A percentile compares a stretch with the other conserved stretches of the same genome.
Evolutionary conservation across 1,140 invertebrate species (phyloP).

Genomic region (Scaptomyza graminum): DNA sequence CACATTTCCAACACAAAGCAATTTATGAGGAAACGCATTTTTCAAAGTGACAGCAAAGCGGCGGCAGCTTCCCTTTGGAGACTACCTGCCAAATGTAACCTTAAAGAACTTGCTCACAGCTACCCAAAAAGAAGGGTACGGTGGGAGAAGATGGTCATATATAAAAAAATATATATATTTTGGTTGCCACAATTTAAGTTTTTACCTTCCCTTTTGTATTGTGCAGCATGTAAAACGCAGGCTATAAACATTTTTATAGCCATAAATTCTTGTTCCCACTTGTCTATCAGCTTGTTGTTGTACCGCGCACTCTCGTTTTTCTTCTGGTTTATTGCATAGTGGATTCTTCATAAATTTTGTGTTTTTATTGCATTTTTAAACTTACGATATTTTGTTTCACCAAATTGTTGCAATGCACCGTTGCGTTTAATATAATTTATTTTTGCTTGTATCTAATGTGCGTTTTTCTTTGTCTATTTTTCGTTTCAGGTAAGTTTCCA

Average conservation of each 20-base stretch:
- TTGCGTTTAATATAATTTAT: conserved; percentile 49
- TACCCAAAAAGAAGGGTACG: not conserved
- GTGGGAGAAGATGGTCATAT: too few species aligned
- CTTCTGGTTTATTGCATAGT: conserved; percentile 39
- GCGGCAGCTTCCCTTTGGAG: conserved; percentile 33
- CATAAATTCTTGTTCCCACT: conserved; percentile 70
- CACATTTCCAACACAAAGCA: conserved; percentile 57
- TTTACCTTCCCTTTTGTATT: not conserved
- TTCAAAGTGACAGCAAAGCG: conserved; percentile 69
- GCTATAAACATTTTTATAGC: conserved; percentile 80
- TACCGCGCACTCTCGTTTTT: not conserved
- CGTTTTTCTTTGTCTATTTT: conserved; percentile 42
- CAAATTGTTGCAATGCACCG: conserved; percentile 31
- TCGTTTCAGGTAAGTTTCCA: conserved; percentile 72
- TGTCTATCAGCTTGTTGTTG: conserved; percentile 23
- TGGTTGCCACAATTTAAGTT: conserved; percentile 4
- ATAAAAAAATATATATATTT: too few species aligned
- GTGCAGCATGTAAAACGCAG: conserved; percentile 55
- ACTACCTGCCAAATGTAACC: conserved; percentile 64
- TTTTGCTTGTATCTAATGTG: conserved; percentile 62
- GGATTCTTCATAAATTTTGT: conserved; percentile 80
- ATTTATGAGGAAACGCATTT: conserved; percentile 71
- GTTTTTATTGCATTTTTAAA: conserved; percentile 77
- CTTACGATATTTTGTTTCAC: conserved; percentile 59
- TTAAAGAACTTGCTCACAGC: conserved; percentile 18